Evolutionary conservation across 2,888 invertebrate species (phyloP), one percentile per base, ranked within the genome.

Genomic region (Stegana nigrithorax): DNA sequence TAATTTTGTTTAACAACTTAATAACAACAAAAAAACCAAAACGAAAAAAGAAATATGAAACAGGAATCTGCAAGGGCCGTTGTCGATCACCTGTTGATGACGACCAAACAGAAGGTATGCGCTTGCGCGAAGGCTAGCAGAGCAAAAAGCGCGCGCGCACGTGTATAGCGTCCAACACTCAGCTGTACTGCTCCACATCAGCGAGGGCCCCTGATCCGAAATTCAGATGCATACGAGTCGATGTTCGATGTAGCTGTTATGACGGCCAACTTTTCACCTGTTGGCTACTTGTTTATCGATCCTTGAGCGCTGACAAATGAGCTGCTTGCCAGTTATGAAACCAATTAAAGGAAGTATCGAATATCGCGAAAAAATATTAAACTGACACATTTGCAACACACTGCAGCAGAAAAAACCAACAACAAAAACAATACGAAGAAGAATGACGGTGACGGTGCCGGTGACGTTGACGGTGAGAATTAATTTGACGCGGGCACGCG

Each of bases 1-100:
- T 73, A 76, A 71, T 69, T 79, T 69, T 73, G 66, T 69, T 78
- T 80, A 83, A 82, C 81, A 80, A 83, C 82, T 83, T 83, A 81
- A 82, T 83, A 83, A 81, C 73, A 73, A 80, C 68, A 80, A 75
- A 63, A 73, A 69, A 59, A 67, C 65, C 65, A 75, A 65, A 63
- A 67, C 67, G 19, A 55, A 1, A 55, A 19, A 1, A n/a, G 63
- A 65, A 60, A 64, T 64, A 65, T 10, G 17, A 44, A 44, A 44
- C 44, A 17, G 19, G 19, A 26, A 51, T 53, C 12, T 32, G 26
- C 53, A n/a, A n/a, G n/a, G n/a, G 5, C 39, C n/a, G 21, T 32
- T 36, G 53, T 68, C 68, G 71, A 80, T 82, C 81, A 81, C 81
- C 81, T 81, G 81, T 78, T 81, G 68, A 65, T 44, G 70, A 57